Evolutionary conservation across 1,140 invertebrate species (phyloP).

Genomic region (Drosophila quadrilineata): DNA sequence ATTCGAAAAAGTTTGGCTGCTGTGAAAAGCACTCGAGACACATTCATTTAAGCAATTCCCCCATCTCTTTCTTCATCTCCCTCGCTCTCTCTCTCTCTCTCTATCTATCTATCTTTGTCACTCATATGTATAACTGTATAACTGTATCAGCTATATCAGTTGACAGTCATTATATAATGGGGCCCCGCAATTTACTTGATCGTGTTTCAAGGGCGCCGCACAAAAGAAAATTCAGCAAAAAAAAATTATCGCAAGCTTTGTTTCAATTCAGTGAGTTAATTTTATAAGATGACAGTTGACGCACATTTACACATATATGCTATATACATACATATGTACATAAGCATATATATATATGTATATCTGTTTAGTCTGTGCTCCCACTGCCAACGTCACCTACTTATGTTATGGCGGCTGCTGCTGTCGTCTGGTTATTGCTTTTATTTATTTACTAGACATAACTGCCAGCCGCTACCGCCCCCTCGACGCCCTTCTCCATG

Average conservation of each 20-base stretch:
- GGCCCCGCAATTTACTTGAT: conserved; percentile 9
- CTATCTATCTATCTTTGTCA: too few relatives aligned
- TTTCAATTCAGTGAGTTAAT: too few relatives aligned
- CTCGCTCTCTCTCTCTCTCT: too few relatives aligned
- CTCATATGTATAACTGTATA: too few relatives aligned
- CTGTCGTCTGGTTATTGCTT: conserved; percentile 68
- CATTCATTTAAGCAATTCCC: too few relatives aligned
- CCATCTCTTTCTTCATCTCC: too few relatives aligned
- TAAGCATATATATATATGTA: not conserved
- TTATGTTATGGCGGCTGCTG: conserved; percentile 47
- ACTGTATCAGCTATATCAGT: too few relatives aligned
- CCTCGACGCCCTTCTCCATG: not conserved
- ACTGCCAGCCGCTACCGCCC: conserved; percentile 22
- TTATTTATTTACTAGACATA: conserved; percentile 76
- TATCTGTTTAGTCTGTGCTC: not conserved
- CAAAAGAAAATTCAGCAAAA: conserved; percentile 3
- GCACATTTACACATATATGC: too few relatives aligned
- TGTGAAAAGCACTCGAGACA: too few relatives aligned
- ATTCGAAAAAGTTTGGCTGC: too few relatives aligned
- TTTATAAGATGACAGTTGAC: too few relatives aligned
- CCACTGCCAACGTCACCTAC: conserved; percentile 33
- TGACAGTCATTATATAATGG: conserved; percentile 37
- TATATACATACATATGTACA: not conserved
- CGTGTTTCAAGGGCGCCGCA: conserved; percentile 23
- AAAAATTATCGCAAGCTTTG: not conserved